These are phyloP conservation scores for Eupleurogrammus muticus DNA, from an alignment of 2,797 vertebrate species.

Conservation along the genomic window DNA sequence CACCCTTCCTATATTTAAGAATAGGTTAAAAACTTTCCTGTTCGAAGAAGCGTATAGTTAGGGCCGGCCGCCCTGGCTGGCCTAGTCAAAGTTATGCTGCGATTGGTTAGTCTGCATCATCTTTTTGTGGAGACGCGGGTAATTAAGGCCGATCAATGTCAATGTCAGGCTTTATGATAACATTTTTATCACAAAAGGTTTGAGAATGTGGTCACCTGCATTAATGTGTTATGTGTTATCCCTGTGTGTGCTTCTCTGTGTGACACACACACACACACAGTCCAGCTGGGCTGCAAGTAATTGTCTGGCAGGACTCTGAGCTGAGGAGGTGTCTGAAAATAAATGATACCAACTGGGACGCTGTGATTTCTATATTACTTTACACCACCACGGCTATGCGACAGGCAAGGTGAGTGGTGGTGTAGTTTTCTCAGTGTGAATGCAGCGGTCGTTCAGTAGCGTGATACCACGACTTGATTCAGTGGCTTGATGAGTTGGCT, in stretches of 20 bases:
- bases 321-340: constrained; percentile 50
- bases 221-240: background rate
- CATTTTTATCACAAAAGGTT: constrained; percentile 12
- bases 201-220: constrained; percentile 1
- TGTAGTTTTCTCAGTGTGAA: constrained; percentile 3
- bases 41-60: no score
- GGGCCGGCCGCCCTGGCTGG: no score
- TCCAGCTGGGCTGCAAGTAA: constrained; percentile 4
- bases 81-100: no score
- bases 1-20: no score
- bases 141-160: constrained; percentile 3
- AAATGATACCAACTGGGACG: constrained; percentile 45
- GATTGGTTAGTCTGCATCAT: no score
- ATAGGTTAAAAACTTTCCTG: no score
- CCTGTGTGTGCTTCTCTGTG: background rate
- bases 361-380: constrained; percentile 1
- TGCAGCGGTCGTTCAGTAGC: background rate
- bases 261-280: background rate
- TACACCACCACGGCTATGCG: constrained; percentile 21
- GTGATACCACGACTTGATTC: background rate
- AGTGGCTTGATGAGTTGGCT: background rate
- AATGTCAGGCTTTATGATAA: background rate
- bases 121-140: background rate
- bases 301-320: background rate
- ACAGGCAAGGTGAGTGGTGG: background rate